Percentiles rank a stretch among this genome's conserved stretches.
Conservation (phyloP, 1,140 invertebrate species). For the Bombus polaris region DNA sequence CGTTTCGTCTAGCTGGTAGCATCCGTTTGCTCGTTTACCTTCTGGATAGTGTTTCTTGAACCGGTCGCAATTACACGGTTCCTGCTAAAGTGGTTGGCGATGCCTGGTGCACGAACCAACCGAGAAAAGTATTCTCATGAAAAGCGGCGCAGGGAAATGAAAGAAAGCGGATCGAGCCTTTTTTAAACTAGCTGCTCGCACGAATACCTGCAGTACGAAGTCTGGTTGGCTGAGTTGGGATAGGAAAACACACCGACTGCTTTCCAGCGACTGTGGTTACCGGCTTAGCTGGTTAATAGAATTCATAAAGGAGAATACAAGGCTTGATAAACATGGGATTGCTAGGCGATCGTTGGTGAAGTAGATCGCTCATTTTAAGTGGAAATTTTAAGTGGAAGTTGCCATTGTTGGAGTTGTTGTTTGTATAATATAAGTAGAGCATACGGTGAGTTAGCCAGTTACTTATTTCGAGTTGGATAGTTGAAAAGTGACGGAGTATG, state of each 20-base stretch:
- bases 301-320: background rate
- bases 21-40: slow-evolving; percentile 20
- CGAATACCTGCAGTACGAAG: background rate
- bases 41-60: slow-evolving; percentile 44
- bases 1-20: slow-evolving; percentile 25
- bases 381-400: background rate
- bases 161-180: slow-evolving; percentile 31
- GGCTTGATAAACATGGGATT: background rate
- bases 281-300: background rate
- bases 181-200: slow-evolving; percentile 3
- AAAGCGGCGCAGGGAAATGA: background rate
- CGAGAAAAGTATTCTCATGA: background rate
- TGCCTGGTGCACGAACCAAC: background rate
- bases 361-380: background rate
- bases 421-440: background rate
- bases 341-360: background rate
- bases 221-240: background rate
- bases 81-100: slow-evolving; percentile 23
- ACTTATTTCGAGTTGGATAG: background rate
- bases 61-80: slow-evolving; percentile 39
- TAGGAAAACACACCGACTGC: background rate
- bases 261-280: background rate
- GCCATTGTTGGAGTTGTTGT: background rate
- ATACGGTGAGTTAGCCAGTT: background rate
- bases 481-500: background rate